phyloP scores from a whole-genome alignment of 1,140 invertebrate species.

The Dendrolimus punctatus region DNA sequence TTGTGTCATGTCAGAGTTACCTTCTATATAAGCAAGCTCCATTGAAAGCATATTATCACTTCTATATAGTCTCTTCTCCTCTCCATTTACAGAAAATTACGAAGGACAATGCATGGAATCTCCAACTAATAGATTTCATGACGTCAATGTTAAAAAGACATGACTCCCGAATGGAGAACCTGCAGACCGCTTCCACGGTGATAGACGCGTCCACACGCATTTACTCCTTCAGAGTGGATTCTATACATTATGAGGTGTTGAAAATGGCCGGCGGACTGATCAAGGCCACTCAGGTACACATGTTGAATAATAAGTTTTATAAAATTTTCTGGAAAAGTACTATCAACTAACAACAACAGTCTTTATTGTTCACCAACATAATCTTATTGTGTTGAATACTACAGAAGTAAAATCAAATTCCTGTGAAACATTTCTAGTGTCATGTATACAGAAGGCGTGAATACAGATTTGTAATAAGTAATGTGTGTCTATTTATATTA shows the following conservation, averaged over 20 bases:
- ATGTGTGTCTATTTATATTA: too few species aligned
- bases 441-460: too few species aligned
- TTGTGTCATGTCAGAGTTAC: too few species aligned
- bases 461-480: too few species aligned
- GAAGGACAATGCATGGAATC: slow-evolving; percentile 87
- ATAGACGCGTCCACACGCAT: slow-evolving; percentile 89
- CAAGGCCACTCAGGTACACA: slow-evolving; percentile 60
- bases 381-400: too few species aligned
- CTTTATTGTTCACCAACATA: background rate
- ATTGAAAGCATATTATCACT: too few species aligned
- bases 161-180: slow-evolving; percentile 78
- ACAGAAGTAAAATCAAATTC: too few species aligned
- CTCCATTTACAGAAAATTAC: slow-evolving; percentile 81
- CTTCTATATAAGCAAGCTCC: too few species aligned
- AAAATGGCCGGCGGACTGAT: slow-evolving; percentile 82
- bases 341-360: background rate
- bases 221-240: slow-evolving; percentile 86
- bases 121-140: slow-evolving; percentile 89
- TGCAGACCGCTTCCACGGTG: slow-evolving; percentile 83
- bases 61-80: background rate
- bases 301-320: background rate
- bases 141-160: slow-evolving; percentile 79
- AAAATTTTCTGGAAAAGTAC: background rate
- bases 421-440: too few species aligned
- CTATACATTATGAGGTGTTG: slow-evolving; percentile 82